Evolutionary conservation across 2,888 invertebrate genomes (phyloP), one percentile per base, ranked within the genome.

Genomic region (Brenthis daphne): DNA sequence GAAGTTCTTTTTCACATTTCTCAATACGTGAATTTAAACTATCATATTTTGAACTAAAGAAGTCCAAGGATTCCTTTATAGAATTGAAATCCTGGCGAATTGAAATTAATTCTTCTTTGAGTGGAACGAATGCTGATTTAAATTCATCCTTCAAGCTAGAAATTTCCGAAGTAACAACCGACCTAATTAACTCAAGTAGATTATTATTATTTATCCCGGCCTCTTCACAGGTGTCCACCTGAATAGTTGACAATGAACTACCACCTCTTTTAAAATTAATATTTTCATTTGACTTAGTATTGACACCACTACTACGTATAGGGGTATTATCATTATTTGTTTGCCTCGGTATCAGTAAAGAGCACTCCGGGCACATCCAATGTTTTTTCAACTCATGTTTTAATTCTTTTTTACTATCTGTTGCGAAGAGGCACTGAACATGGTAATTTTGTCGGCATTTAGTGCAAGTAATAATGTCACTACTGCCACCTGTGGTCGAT

Each of bases 401-500:
- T 20, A 56, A 24, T 0, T 58, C 58, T n/a, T 58, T 43, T 11
- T 43, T 20, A 33, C 11, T 47, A 14, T 58, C 58, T 16, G 47
- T 43, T 58, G 20, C 47, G 47, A n/a, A 58, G 14, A 58, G 58
- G 16, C 58, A 58, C n/a, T 47, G 58, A n/a, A 58, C 43, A 16
- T 58, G 58, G 47, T 58, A 47, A 14, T 43, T 58, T 33, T 43
- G 58, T 58, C 6, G 16, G 47, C 58, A 58, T 58, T 58, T 58
- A 43, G 3, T 58, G 16, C 47, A 58, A 57, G 24, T 24, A 24
- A 55, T 55, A 29, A 20, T 24, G 13, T 55, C 55, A 24, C 24
- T 13, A 55, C 3, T 13, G 29, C 55, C 55, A 55, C 55, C 29
- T 29, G 55, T 24, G 20, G 24, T 75, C 71, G 74, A 24, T 55